Percentiles rank a stretch among this genome's conserved stretches.
These are phyloP conservation scores for Panthera leo DNA, from an alignment of 2,113 vertebrate species.

Conservation along the genomic window DNA sequence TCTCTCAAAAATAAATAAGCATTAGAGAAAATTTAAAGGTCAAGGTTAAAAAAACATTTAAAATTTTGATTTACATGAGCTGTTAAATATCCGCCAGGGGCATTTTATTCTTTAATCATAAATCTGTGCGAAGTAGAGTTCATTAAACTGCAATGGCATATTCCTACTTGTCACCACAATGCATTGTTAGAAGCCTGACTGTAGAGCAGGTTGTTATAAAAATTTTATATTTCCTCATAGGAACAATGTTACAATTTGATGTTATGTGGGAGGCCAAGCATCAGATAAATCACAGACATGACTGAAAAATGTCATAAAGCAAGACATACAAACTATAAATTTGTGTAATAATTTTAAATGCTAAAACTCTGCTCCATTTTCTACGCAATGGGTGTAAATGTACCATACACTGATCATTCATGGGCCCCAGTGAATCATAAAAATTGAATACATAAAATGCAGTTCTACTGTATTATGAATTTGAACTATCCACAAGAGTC, in stretches of 20 bases:
- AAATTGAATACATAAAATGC: slow-evolving; percentile 12
- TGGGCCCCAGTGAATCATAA: slow-evolving; percentile 20
- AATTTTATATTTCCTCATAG: slow-evolving; percentile 63
- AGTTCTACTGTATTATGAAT: background rate
- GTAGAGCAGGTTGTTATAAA: slow-evolving; percentile 38
- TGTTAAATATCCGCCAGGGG: background rate
- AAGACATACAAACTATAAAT: slow-evolving; percentile 58
- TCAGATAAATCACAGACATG: slow-evolving; percentile 63
- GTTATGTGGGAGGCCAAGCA: slow-evolving; percentile 61
- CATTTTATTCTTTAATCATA: slow-evolving; percentile 6
- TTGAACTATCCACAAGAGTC: background rate
- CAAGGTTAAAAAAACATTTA: background rate
- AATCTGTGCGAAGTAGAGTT: slow-evolving; percentile 40
- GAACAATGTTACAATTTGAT: slow-evolving; percentile 56
- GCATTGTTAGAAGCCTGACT: background rate
- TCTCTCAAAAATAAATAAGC: too few relatives aligned
- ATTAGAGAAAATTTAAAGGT: background rate
- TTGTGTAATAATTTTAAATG: slow-evolving; percentile 57
- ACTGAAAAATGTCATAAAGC: slow-evolving; percentile 63
- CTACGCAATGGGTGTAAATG: slow-evolving; percentile 34
- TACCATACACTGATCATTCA: background rate
- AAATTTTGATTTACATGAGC: background rate
- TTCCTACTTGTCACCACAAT: background rate
- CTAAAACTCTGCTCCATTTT: slow-evolving; percentile 42
- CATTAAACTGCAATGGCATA: slow-evolving; percentile 27